A percentile compares a stretch with the other conserved stretches of the same genome.
phyloP scores from a whole-genome alignment of 2,888 invertebrate genomes.

The Euphydryas editha region DNA sequence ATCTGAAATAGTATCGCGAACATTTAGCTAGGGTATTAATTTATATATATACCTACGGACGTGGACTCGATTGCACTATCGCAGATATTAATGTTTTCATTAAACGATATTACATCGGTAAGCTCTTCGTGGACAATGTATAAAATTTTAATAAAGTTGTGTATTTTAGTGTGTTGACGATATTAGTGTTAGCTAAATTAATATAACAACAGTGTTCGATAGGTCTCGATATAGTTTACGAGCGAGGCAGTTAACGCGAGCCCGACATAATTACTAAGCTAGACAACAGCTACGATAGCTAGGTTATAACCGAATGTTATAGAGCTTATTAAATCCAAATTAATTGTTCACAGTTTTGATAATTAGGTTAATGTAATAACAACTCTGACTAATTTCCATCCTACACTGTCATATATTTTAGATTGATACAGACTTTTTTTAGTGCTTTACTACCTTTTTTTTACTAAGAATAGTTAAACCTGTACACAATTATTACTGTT shows the following conservation, averaged over 20 bases:
- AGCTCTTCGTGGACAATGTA: slow-evolving; percentile 10
- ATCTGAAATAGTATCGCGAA: slow-evolving; percentile 18
- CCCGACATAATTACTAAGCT: slow-evolving; percentile 62
- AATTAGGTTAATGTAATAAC: slow-evolving; percentile 26
- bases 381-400: not conserved
- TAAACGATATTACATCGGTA: slow-evolving; percentile 10
- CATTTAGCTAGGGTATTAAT: slow-evolving; percentile 14
- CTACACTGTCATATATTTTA: not conserved
- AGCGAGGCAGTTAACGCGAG: slow-evolving; percentile 58
- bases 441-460: not conserved
- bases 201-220: slow-evolving; percentile 61
- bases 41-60: not conserved
- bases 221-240: slow-evolving; percentile 64
- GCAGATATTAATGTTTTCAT: slow-evolving; percentile 21
- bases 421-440: not conserved
- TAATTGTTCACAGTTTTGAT: slow-evolving; percentile 32
- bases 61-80: slow-evolving; percentile 7
- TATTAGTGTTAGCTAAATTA: slow-evolving; percentile 53
- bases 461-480: not conserved
- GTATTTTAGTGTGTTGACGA: slow-evolving; percentile 33
- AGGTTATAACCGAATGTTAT: slow-evolving; percentile 37
- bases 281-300: slow-evolving; percentile 45
- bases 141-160: slow-evolving; percentile 29
- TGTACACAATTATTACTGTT: too few relatives aligned
- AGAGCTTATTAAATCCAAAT: slow-evolving; percentile 39